Evolutionary conservation across 1,140 invertebrate genomes (phyloP), one percentile per base, ranked within the genome.

Genomic region (Ylistrum balloti): DNA sequence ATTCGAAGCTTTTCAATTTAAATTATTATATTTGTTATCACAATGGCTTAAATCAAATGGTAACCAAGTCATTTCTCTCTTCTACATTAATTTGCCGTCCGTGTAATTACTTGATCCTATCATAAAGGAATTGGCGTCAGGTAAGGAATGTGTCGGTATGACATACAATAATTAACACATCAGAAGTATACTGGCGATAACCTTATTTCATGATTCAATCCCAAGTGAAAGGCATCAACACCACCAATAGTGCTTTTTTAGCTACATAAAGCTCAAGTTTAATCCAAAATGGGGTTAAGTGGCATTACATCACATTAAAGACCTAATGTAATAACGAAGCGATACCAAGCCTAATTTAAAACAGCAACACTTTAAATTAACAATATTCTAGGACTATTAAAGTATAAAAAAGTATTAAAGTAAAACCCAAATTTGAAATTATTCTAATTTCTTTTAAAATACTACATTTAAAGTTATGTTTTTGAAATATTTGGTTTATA

Each of bases 331-430:
- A 74, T 74, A n/a, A 74, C 9, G 17, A 74, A 74, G 0, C 28
- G 56, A 74, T 74, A 74, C 56, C 56, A 11, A 74, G 9, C 28
- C 56, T 74, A 74, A 74, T 74, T 74, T 74, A 28, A 74, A 74
- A 74, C 56, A 74, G 56, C 56, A 74, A 74, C 56, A 74, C 56
- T 74, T 74, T n/a, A 74, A 74, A 74, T 74, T 74, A 74, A 28
- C 56, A 74, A 74, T 74, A 74, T 74, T 74, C 28, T n/a, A 74
- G 56, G 28, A 74, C n/a, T n/a, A 74, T 74, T 74, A 74, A 74
- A 74, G 56, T 0, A 74, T 74, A 74, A 74, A 74, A 74, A n/a
- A 74, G 56, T 5, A 74, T 74, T 74, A n/a, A 74, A 74, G 56
- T 28, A 74, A n/a, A 28, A 74, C 56, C 56, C 5, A 74, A 17